Percentiles rank a stretch among this genome's conserved stretches.
phyloP scores from a whole-genome alignment of 2,113 vertebrate genomes.

The Gambusia affinis region DNA sequence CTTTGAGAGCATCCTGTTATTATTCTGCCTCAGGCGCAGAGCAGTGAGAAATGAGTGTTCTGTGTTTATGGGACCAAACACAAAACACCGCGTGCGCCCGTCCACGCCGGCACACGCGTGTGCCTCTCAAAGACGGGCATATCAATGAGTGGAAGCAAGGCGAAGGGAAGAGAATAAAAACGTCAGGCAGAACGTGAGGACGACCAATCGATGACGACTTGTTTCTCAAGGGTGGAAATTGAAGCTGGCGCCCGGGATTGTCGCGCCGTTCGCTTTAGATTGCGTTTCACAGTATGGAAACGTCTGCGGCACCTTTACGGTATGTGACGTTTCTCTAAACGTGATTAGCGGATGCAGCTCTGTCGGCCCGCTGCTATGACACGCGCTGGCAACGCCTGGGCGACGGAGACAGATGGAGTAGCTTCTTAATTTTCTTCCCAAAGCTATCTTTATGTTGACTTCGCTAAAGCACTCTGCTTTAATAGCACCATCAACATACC shows the following conservation, averaged over 20 bases:
- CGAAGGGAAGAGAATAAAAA: constrained; percentile 49
- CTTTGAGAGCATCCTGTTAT: constrained; percentile 66
- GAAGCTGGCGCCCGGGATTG: constrained; percentile 19
- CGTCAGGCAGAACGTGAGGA: constrained; percentile 37
- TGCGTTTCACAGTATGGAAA: background rate
- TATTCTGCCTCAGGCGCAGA: constrained; percentile 64
- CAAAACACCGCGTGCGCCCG: constrained; percentile 46
- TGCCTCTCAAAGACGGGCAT: constrained; percentile 34
- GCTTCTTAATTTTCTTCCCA: background rate
- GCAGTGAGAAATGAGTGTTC: constrained; percentile 58
- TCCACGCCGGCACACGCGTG: constrained; percentile 22
- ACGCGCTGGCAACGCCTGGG: background rate
- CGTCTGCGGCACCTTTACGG: background rate
- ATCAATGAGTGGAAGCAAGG: constrained; percentile 49
- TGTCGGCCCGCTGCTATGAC: background rate
- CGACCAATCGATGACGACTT: constrained; percentile 38
- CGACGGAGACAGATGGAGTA: background rate
- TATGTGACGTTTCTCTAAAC: background rate
- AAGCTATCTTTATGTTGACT: background rate
- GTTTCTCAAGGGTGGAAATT: constrained; percentile 34
- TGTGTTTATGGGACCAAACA: constrained; percentile 65
- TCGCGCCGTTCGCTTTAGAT: constrained; percentile 6
- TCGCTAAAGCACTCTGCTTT: constrained; percentile 3
- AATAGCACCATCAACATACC: background rate
- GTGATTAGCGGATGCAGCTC: background rate